Conservation (phyloP, 2,113 vertebrate genomes). For the Drymodes brunneopygia region DNA sequence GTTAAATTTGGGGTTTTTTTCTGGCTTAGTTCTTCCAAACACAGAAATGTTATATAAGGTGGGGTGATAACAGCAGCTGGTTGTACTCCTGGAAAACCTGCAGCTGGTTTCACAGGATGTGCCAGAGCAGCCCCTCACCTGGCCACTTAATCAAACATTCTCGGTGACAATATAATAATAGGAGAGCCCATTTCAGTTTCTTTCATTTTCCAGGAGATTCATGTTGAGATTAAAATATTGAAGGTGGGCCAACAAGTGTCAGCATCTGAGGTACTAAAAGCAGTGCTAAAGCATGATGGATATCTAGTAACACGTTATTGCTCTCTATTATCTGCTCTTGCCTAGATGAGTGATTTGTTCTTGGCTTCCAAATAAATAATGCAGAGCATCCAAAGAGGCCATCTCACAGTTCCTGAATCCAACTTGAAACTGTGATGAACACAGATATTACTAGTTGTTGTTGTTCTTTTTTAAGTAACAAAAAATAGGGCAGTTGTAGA, state of each 20-base stretch:
- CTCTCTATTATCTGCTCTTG: constrained; percentile 39
- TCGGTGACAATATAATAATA: background rate
- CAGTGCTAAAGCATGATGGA: constrained; percentile 24
- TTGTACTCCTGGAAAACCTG: background rate
- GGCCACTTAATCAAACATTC: background rate
- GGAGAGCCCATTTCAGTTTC: background rate
- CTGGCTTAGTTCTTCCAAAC: background rate
- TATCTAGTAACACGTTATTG: constrained; percentile 12
- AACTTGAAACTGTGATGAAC: constrained; percentile 45
- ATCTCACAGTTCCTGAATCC: constrained; percentile 27
- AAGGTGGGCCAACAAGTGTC: constrained; percentile 9
- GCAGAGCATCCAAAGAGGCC: constrained; percentile 28
- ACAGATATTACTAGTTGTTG: constrained; percentile 16
- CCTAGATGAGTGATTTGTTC: constrained; percentile 46
- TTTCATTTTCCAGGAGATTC: background rate
- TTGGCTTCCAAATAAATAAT: constrained; percentile 54
- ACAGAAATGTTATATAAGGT: background rate
- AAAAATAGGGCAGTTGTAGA: background rate
- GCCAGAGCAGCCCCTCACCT: background rate
- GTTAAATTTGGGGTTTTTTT: background rate
- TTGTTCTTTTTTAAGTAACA: constrained; percentile 51
- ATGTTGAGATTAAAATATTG: background rate
- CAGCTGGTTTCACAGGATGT: background rate
- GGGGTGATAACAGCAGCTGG: background rate
- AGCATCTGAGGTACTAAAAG: constrained; percentile 18